Base-by-base conservation (phyloP, 2,888 invertebrate species). In the Strigamia maritima region DNA sequence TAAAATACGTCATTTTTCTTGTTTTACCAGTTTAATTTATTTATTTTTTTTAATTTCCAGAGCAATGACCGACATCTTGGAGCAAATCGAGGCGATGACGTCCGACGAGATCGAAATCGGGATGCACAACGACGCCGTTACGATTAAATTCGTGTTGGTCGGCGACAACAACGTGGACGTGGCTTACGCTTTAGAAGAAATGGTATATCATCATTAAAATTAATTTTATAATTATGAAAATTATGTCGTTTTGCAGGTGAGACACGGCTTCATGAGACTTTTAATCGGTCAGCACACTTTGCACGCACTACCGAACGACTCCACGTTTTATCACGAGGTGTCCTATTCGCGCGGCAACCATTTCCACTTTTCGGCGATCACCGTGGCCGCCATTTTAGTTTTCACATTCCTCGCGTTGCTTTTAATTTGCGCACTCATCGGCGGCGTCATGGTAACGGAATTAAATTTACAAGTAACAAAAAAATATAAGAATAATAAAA, bases 81-180 rank as follows among this genome's bases (percentile, higher is more conserved):
- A 82, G 22, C 84, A 84, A 14, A 86, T 86, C 0, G 84, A 83
- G 75, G 81, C 86, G 1, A 84, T 84, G 31, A 24, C 28, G 81
- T 84, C 85, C 74, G 87, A 89, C 81, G 87, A 92, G 85, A 83
- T 90, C 81, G 84, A 88, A 77, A 85, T 89, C 80, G 85, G 90
- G 85, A 84, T 88, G 84, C 85, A 88, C 86, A 83, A 88, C 0
- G 90, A 90, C 80, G 87, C 87, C 0, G 86, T 88, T 0, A 86
- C 87, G 44, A 85, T 90, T n/a, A 88, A 89, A 40, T 92, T 92
- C 79, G 88, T 91, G 75, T 86, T 94, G 4, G 88, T 90, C 79
- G 93, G 93, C 4, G 89, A 90, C 0, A 90, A 90, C 81, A 93
- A 94, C 83, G 91, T 93, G 0, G 94, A 94, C 84, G 89, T 92